Percentiles rank a stretch among this genome's conserved stretches.
Conservation (phyloP, 2,113 vertebrate species). For the Rattus rattus region DNA sequence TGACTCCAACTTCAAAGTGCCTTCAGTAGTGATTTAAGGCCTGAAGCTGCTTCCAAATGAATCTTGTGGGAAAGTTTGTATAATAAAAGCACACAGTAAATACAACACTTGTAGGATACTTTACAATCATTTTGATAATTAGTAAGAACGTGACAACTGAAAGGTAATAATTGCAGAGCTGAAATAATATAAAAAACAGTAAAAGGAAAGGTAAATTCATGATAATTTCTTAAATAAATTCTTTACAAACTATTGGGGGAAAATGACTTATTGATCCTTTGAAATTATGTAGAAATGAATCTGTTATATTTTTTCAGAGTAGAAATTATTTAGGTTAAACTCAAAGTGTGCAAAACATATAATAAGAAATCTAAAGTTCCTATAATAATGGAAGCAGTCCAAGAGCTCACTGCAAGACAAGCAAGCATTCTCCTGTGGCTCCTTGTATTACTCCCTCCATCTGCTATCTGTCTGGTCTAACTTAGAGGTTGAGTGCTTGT, state of each 20-base stretch:
- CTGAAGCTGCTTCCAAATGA: background rate
- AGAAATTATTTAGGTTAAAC: background rate
- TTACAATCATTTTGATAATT: conserved; percentile 31
- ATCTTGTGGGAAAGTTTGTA: background rate
- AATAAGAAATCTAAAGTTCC: background rate
- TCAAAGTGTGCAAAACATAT: background rate
- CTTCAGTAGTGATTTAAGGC: background rate
- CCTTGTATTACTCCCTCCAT: background rate
- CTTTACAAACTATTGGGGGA: background rate
- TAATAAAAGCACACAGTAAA: background rate
- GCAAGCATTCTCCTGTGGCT: no score
- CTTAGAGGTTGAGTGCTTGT: background rate
- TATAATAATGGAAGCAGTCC: background rate
- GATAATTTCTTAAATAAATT: background rate
- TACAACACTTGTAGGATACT: background rate
- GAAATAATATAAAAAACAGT: background rate
- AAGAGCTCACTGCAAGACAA: background rate
- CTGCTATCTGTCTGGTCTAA: no score
- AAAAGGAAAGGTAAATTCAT: background rate
- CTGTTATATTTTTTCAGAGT: background rate
- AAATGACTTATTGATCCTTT: background rate
- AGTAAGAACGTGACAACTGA: background rate
- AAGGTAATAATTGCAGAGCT: background rate
- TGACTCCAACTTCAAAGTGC: background rate
- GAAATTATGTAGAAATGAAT: background rate